Conservation (phyloP, 2,113 vertebrate genomes). For the Marmota monax region DNA sequence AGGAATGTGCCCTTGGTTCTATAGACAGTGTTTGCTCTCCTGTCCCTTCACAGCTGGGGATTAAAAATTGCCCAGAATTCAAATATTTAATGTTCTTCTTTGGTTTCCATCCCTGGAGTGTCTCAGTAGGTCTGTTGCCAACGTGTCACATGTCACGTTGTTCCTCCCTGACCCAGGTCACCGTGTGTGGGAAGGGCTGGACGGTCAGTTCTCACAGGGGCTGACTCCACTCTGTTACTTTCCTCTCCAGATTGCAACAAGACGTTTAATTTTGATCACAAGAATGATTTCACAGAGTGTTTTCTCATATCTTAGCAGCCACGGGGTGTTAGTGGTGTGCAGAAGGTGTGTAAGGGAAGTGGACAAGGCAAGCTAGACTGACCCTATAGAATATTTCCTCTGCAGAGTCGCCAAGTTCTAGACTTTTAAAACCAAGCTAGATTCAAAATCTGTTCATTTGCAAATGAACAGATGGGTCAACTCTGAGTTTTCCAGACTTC, state of each 20-base stretch:
- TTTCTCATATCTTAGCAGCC: background rate
- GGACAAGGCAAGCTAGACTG: too few relatives aligned
- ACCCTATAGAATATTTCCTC: background rate
- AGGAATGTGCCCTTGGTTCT: background rate
- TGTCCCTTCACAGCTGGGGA: background rate
- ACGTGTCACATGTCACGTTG: fast-evolving
- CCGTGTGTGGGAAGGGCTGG: background rate
- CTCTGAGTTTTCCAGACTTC: background rate
- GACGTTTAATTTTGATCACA: background rate
- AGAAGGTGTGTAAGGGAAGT: background rate
- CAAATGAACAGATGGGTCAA: background rate
- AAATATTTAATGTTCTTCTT: slow-evolving; percentile 24
- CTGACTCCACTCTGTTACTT: background rate
- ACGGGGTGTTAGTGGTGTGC: fast-evolving
- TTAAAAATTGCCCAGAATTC: slow-evolving; percentile 31
- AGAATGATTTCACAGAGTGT: background rate
- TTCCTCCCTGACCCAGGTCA: background rate
- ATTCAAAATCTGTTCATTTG: background rate
- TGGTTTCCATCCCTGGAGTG: background rate
- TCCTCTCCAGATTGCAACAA: background rate
- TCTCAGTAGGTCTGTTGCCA: background rate
- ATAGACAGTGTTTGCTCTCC: background rate
- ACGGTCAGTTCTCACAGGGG: fast-evolving
- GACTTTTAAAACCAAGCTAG: background rate
- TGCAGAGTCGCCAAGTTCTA: fast-evolving